These are phyloP conservation scores for Neogale vison DNA, from an alignment of 2,113 vertebrate genomes.

Conservation along the genomic window DNA sequence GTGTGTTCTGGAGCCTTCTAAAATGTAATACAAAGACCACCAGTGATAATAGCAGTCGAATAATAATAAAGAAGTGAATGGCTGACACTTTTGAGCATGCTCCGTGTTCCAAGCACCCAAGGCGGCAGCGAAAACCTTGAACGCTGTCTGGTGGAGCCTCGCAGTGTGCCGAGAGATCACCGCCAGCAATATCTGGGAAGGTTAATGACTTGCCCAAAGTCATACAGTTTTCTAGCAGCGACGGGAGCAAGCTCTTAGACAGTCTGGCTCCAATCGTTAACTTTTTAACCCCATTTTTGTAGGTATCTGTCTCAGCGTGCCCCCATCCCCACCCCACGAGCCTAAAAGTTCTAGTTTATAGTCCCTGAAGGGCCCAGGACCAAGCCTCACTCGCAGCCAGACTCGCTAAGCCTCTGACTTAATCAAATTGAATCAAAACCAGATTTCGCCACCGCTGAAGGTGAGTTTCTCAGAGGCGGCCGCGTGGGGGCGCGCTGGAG, in stretches of 20 bases:
- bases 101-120: not conserved
- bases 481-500: constrained; percentile 84
- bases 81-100: no score
- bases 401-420: not conserved
- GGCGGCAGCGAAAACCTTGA: no score
- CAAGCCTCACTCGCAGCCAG: not conserved
- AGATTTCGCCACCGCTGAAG: not conserved
- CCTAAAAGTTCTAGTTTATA: constrained; percentile 45
- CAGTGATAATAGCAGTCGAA: not conserved
- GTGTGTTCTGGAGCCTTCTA: not conserved
- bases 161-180: not conserved
- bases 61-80: not conserved
- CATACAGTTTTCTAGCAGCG: not conserved
- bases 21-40: not conserved
- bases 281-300: constrained; percentile 48
- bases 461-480: constrained; percentile 66
- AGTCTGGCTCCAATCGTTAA: constrained; percentile 54
- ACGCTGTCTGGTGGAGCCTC: fast-evolving
- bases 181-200: not conserved
- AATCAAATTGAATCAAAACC: constrained; percentile 47
- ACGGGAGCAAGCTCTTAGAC: not conserved
- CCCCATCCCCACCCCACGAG: not conserved
- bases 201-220: constrained; percentile 26
- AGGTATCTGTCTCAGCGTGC: constrained; percentile 26
- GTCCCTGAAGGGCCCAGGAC: constrained; percentile 30